phyloP scores from a whole-genome alignment of 1,140 invertebrate species.

The Drosophila truncata region DNA sequence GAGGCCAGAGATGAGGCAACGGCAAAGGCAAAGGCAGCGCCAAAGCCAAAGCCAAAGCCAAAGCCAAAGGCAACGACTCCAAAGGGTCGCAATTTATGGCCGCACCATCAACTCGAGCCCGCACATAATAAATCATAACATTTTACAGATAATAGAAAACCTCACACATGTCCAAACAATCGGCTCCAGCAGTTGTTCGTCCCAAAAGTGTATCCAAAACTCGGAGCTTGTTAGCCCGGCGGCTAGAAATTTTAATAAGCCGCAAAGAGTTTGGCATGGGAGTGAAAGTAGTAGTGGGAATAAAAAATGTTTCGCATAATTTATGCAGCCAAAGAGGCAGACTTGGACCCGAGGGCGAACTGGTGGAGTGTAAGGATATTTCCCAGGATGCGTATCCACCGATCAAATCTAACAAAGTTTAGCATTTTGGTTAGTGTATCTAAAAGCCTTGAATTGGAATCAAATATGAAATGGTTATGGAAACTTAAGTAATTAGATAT shows the following conservation, averaged over 20 bases:
- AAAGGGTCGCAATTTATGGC: conserved; percentile 72
- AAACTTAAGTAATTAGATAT: too few relatives aligned
- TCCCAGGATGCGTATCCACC: conserved; percentile 18
- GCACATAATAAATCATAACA: conserved; percentile 82
- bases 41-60: not conserved
- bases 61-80: conserved; percentile 31
- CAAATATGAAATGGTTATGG: not conserved
- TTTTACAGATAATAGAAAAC: conserved; percentile 79
- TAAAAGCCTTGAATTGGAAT: not conserved
- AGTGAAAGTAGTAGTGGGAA: conserved; percentile 21
- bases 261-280: conserved; percentile 33
- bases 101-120: conserved; percentile 74
- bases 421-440: not conserved
- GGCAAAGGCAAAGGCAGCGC: not conserved
- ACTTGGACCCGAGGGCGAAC: not conserved
- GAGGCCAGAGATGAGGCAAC: conserved; percentile 18
- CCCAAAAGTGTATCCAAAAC: conserved; percentile 18
- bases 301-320: conserved; percentile 62
- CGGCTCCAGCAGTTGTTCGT: conserved; percentile 12
- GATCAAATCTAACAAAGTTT: conserved; percentile 26
- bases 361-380: conserved; percentile 12
- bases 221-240: conserved; percentile 27
- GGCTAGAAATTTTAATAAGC: conserved; percentile 72
- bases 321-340: conserved; percentile 42
- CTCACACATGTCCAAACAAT: conserved; percentile 54